phyloP scores from a whole-genome alignment of 2,113 vertebrate species.

The Calypte anna region DNA sequence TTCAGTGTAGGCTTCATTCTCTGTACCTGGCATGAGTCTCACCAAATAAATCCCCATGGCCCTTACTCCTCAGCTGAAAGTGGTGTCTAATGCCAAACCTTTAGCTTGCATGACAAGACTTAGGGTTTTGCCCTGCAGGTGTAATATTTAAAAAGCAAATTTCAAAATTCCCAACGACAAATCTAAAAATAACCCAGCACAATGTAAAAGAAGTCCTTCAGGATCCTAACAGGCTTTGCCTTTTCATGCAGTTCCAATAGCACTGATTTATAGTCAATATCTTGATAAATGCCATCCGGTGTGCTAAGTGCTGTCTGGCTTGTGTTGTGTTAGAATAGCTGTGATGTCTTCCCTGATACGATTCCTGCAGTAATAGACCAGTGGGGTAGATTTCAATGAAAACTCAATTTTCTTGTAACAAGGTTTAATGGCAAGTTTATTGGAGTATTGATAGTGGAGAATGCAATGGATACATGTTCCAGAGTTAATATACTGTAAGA shows the following conservation, averaged over 20 bases:
- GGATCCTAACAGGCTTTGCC: background rate
- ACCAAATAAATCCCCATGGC: background rate
- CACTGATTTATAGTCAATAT: background rate
- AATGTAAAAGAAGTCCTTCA: background rate
- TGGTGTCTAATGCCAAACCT: background rate
- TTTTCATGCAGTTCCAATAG: background rate
- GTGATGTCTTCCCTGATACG: background rate
- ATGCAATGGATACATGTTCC: background rate
- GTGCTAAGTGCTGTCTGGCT: background rate
- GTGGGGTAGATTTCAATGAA: constrained; percentile 31
- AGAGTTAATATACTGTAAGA: constrained; percentile 5
- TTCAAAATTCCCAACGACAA: background rate
- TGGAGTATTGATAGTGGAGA: constrained; percentile 41
- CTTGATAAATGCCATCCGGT: background rate
- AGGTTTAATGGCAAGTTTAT: constrained; percentile 52
- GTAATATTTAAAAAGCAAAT: background rate
- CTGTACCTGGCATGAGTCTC: background rate
- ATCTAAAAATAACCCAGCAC: background rate
- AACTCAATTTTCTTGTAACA: constrained; percentile 61
- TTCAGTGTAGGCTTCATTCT: background rate
- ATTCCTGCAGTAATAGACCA: background rate
- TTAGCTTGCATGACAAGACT: background rate
- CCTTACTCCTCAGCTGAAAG: background rate
- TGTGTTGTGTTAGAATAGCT: background rate
- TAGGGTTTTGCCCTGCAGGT: background rate